Conservation (phyloP, 2,797 vertebrate species). For the Onychomys arenicola region DNA sequence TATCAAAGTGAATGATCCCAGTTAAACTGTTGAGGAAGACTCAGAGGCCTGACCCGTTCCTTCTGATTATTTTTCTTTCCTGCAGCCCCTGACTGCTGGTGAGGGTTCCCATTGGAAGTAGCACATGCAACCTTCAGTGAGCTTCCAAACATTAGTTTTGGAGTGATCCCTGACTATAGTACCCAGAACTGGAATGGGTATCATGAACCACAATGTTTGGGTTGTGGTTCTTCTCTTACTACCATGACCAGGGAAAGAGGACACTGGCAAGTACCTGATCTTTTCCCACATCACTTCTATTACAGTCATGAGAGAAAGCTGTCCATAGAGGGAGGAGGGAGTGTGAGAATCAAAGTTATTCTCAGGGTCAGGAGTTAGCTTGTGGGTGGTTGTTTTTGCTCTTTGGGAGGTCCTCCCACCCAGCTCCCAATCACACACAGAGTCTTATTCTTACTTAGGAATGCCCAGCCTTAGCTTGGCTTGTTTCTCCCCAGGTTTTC, state of each 20-base stretch:
- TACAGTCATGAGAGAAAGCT: background rate
- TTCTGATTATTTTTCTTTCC: background rate
- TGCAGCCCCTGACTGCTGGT: background rate
- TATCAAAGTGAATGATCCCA: background rate
- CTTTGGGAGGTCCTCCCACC: too few relatives aligned
- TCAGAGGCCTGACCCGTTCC: background rate
- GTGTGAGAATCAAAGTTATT: background rate
- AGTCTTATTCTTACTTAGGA: too few relatives aligned
- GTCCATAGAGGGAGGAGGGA: background rate
- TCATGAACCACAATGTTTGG: background rate
- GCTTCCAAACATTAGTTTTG: background rate
- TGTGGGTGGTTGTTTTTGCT: too few relatives aligned
- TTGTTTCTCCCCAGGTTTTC: too few relatives aligned
- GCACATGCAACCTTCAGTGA: background rate
- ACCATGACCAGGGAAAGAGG: background rate
- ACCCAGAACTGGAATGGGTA: background rate
- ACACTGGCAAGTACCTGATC: background rate
- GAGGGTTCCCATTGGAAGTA: background rate
- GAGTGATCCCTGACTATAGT: background rate
- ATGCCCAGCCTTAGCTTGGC: too few relatives aligned
- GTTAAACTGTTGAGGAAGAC: background rate
- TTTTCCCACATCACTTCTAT: background rate
- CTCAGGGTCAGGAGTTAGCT: background rate
- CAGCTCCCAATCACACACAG: too few relatives aligned
- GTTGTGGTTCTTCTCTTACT: background rate